Percentiles rank a stretch among this genome's conserved stretches.
Evolutionary conservation across 2,113 vertebrate species (phyloP).

Genomic region (Dryoscopus gambensis): DNA sequence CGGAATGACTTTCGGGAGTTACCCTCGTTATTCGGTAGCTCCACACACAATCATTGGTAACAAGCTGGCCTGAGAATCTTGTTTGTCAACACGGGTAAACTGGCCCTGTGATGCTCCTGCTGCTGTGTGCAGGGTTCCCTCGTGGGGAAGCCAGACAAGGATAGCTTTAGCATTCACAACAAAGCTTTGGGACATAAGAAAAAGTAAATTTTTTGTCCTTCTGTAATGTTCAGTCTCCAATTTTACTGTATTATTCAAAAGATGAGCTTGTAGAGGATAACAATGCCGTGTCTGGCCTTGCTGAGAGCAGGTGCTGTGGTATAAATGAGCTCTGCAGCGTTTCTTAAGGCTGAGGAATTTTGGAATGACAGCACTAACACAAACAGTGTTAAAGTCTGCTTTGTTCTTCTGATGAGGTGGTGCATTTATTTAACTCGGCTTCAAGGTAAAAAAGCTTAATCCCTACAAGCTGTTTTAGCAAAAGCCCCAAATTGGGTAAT

Average conservation of each 20-base stretch:
- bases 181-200: not conserved
- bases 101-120: too few species aligned
- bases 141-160: accelerated
- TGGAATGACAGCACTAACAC: not conserved
- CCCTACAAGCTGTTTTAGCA: not conserved
- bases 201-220: not conserved
- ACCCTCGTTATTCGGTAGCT: accelerated
- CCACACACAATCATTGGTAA: not conserved
- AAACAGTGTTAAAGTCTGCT: not conserved
- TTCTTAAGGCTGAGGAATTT: not conserved
- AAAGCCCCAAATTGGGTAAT: not conserved
- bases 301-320: not conserved
- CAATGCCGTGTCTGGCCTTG: not conserved
- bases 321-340: not conserved
- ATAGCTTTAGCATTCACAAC: accelerated
- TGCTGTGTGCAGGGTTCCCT: not conserved
- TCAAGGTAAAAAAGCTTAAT: not conserved
- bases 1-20: not conserved
- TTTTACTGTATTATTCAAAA: not conserved
- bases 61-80: not conserved
- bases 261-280: not conserved
- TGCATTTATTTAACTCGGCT: not conserved
- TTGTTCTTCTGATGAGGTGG: not conserved
- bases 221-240: accelerated
- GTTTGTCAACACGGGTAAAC: not conserved